Evolutionary conservation across 2,888 invertebrate genomes (phyloP).

Genomic region (Bugula neritina): DNA sequence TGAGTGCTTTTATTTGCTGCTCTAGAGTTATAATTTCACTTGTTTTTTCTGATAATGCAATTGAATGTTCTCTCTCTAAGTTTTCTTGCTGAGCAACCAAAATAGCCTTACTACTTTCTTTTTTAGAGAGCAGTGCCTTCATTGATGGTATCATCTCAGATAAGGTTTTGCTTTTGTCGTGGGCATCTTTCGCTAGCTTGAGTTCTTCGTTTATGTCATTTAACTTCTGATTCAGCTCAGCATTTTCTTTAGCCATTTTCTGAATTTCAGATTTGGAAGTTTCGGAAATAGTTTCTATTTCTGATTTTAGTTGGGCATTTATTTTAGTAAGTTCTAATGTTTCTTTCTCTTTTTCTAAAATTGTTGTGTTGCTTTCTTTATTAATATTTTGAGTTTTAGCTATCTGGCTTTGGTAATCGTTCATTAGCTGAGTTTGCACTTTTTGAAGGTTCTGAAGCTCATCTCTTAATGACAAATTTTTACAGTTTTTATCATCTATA

Average conservation of each 20-base stretch:
- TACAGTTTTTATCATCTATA: background rate
- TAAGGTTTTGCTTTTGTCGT: background rate
- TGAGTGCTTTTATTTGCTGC: background rate
- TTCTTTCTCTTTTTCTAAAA: background rate
- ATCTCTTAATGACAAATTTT: background rate
- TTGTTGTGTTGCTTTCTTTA: background rate
- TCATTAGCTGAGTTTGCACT: background rate
- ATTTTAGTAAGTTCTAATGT: background rate
- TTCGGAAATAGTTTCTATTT: background rate
- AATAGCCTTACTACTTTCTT: constrained; percentile 14
- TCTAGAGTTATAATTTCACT: background rate
- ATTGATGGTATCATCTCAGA: background rate
- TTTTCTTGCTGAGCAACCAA: background rate
- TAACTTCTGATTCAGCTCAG: background rate
- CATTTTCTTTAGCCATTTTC: background rate
- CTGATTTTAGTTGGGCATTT: background rate
- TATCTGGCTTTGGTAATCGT: background rate
- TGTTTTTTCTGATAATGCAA: background rate
- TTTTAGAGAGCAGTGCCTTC: background rate
- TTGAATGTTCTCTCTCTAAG: background rate
- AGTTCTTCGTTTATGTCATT: background rate
- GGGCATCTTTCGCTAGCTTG: background rate
- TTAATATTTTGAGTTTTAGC: background rate
- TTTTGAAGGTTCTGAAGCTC: background rate
- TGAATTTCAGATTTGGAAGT: background rate